These are phyloP conservation scores for Probosciger aterrimus DNA, from an alignment of 2,113 vertebrate genomes.

Conservation along the genomic window DNA sequence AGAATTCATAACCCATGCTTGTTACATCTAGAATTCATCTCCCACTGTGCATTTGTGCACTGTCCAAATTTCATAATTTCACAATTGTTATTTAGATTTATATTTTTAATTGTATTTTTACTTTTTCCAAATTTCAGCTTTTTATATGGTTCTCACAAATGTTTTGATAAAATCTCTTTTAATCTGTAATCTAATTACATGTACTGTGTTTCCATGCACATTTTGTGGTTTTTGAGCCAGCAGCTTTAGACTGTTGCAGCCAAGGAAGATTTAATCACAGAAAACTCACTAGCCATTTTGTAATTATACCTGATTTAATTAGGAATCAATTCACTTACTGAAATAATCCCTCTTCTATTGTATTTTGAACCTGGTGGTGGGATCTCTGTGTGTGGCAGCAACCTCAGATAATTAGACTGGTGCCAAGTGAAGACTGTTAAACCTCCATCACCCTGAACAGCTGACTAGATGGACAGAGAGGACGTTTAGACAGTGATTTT, in stretches of 20 bases:
- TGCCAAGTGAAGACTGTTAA: conserved; percentile 23
- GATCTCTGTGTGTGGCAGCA: conserved; percentile 11
- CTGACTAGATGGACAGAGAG: not conserved
- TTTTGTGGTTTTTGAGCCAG: conserved; percentile 10
- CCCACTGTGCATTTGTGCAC: not conserved
- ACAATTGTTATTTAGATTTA: not conserved
- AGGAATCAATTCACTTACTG: conserved; percentile 37
- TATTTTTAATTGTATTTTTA: not conserved
- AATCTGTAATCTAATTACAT: not conserved
- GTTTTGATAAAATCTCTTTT: not conserved
- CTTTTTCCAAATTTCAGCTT: not conserved
- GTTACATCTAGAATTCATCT: not conserved
- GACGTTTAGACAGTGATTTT: not conserved
- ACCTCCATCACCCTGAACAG: not conserved
- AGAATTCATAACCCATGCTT: not conserved
- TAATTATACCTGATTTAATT: conserved; percentile 44
- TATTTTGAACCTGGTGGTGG: not conserved
- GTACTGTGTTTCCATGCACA: not conserved
- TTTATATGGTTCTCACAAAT: not conserved
- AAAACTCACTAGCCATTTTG: not conserved
- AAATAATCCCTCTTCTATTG: not conserved
- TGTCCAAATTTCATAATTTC: not conserved
- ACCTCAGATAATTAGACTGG: conserved; percentile 5
- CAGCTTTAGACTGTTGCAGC: not conserved
- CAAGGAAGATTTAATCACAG: conserved; percentile 3